Conservation (phyloP, 2,797 vertebrate genomes). For the Eurystomus glaucurus region DNA sequence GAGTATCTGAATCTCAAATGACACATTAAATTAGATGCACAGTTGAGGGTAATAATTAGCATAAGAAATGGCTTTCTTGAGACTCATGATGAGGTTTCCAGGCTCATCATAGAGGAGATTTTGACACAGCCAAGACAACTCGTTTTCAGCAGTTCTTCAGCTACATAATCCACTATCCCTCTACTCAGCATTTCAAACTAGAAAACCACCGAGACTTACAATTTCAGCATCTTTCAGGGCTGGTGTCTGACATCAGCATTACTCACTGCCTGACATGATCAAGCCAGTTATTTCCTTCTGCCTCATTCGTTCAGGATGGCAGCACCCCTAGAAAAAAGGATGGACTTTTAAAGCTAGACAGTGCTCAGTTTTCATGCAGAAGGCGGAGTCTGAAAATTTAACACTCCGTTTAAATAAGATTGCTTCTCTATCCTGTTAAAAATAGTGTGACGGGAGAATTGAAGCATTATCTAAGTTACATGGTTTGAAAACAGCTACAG, state of each 20-base stretch:
- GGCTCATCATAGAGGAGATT: conserved; percentile 53
- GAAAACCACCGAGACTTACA: conserved; percentile 15
- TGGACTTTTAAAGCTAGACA: neutral
- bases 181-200: conserved; percentile 57
- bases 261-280: conserved; percentile 29
- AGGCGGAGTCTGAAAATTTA: neutral
- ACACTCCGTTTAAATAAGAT: neutral
- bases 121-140: conserved; percentile 63
- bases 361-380: neutral
- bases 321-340: neutral
- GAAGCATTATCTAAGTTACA: neutral
- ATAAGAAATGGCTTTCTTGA: conserved; percentile 69
- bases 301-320: conserved; percentile 16
- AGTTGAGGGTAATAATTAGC: conserved; percentile 72
- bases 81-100: conserved; percentile 62
- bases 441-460: neutral
- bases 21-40: conserved; percentile 63
- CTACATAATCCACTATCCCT: conserved; percentile 30
- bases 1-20: conserved; percentile 65
- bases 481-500: neutral
- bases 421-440: conserved; percentile 23
- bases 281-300: conserved; percentile 39
- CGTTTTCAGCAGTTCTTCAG: conserved; percentile 49
- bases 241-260: conserved; percentile 28
- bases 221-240: conserved; percentile 52